Percentiles rank a stretch among this genome's conserved stretches.
Conservation (phyloP, 1,140 invertebrate genomes). For the Heterodera schachtii region DNA sequence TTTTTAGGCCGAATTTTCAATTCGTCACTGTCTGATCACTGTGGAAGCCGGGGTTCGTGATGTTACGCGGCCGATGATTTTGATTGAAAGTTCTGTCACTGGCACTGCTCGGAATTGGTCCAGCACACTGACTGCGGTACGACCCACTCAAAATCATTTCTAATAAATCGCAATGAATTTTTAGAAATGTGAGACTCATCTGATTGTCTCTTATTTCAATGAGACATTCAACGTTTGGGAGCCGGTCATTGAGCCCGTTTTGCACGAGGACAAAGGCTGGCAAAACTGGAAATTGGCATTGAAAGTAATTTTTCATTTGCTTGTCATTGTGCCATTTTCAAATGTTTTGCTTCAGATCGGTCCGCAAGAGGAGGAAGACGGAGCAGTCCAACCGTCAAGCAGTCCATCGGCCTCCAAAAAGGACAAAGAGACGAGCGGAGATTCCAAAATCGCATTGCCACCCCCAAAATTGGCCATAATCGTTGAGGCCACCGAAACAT, state of each 20-base stretch:
- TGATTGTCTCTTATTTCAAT: slow-evolving; percentile 91
- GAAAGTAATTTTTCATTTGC: neutral
- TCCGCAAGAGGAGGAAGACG: slow-evolving; percentile 44
- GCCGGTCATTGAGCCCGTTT: slow-evolving; percentile 86
- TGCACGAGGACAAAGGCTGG: slow-evolving; percentile 70
- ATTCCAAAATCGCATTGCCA: slow-evolving; percentile 21
- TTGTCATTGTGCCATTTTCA: neutral
- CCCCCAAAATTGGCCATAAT: slow-evolving; percentile 65
- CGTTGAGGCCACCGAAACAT: slow-evolving; percentile 66
- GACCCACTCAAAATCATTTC: neutral
- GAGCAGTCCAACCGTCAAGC: neutral
- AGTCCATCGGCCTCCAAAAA: slow-evolving; percentile 8
- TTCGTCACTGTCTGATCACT: slow-evolving; percentile 73
- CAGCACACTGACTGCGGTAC: slow-evolving; percentile 64
- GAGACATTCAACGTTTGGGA: slow-evolving; percentile 89
- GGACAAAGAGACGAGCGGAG: neutral
- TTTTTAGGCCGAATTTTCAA: slow-evolving; percentile 64
- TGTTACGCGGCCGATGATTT: slow-evolving; percentile 83
- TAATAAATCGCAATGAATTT: neutral
- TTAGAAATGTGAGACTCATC: slow-evolving; percentile 71
- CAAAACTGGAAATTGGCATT: slow-evolving; percentile 82
- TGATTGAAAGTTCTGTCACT: slow-evolving; percentile 79
- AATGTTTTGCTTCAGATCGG: neutral
- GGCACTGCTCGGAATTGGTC: slow-evolving; percentile 83
- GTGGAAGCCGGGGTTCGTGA: slow-evolving; percentile 85